These are phyloP conservation scores for Plestiodon gilberti DNA, from an alignment of 2,113 vertebrate species.

Conservation along the genomic window DNA sequence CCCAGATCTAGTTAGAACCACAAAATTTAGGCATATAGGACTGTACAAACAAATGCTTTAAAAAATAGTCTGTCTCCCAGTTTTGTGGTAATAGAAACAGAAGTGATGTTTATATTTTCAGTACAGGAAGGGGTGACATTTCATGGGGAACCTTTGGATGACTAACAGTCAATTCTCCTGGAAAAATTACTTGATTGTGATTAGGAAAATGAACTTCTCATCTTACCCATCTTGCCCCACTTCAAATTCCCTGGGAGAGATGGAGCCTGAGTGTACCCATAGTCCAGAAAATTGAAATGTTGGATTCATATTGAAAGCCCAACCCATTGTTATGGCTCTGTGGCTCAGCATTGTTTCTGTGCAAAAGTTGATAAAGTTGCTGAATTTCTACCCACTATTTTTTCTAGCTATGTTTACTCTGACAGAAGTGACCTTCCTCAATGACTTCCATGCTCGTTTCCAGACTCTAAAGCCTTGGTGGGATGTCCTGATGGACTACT, in stretches of 20 bases:
- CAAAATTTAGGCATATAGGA: too few relatives aligned
- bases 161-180: too few relatives aligned
- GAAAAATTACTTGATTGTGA: too few relatives aligned
- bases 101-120: background rate
- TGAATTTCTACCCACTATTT: background rate
- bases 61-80: background rate
- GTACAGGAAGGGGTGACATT: too few relatives aligned
- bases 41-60: background rate
- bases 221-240: background rate
- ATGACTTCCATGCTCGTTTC: slow-evolving; percentile 72
- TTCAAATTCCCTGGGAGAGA: background rate
- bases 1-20: background rate
- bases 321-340: background rate
- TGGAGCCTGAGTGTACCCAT: background rate
- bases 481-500: slow-evolving; percentile 86
- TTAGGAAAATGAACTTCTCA: background rate
- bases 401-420: slow-evolving; percentile 79
- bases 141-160: too few relatives aligned
- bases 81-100: background rate
- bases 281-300: background rate
- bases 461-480: slow-evolving; percentile 85
- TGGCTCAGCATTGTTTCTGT: background rate
- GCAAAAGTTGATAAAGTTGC: background rate
- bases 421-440: slow-evolving; percentile 76
- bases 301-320: background rate